Evolutionary conservation across 2,113 vertebrate genomes (phyloP).

Genomic region (Felis chaus): DNA sequence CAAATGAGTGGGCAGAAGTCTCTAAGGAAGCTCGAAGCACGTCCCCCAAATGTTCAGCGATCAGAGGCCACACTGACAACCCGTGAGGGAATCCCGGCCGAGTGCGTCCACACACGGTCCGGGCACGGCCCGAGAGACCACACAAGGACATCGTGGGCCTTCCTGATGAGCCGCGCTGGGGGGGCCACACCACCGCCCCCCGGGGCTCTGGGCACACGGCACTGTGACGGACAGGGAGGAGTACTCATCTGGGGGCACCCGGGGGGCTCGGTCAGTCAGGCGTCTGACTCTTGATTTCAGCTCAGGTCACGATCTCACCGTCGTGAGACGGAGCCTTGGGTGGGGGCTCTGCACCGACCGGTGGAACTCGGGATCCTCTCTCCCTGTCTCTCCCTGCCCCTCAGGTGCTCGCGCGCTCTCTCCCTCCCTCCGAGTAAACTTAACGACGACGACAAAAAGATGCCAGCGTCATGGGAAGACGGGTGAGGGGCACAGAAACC

Average conservation of each 20-base stretch:
- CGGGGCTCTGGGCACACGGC: background rate
- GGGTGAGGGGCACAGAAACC: background rate
- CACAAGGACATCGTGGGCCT: accelerated
- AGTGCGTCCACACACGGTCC: background rate
- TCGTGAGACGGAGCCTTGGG: too few relatives aligned
- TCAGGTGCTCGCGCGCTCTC: too few relatives aligned
- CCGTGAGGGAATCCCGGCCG: background rate
- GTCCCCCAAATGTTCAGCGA: background rate
- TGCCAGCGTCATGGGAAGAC: too few relatives aligned
- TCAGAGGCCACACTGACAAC: background rate
- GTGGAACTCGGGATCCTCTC: too few relatives aligned
- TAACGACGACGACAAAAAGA: too few relatives aligned
- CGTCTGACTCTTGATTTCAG: too few relatives aligned
- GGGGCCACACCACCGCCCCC: background rate
- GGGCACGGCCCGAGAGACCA: background rate
- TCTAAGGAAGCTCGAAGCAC: background rate
- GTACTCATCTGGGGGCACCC: background rate
- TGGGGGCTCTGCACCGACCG: too few relatives aligned
- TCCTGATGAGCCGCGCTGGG: background rate
- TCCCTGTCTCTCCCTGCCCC: too few relatives aligned
- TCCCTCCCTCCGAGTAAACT: too few relatives aligned
- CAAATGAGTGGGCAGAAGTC: background rate
- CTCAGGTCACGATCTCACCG: too few relatives aligned
- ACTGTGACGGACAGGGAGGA: background rate
- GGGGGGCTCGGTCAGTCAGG: too few relatives aligned